These are phyloP conservation scores for Indri indri DNA, from an alignment of 2,113 vertebrate genomes.

Conservation along the genomic window DNA sequence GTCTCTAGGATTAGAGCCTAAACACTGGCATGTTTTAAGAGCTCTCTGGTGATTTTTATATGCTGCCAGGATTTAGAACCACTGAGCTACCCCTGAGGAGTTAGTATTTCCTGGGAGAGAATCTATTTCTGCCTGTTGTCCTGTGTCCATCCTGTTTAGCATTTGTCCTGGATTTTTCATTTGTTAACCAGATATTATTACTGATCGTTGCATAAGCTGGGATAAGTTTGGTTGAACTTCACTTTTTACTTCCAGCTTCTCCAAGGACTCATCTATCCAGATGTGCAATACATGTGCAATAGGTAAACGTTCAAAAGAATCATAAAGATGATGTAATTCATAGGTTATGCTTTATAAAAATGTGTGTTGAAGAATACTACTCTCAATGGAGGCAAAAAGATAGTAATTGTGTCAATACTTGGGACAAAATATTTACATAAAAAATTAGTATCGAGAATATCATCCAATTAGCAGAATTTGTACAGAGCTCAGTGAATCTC, in stretches of 20 bases:
- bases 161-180: neutral
- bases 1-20: neutral
- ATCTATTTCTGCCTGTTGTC: neutral
- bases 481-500: neutral
- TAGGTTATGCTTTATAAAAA: neutral
- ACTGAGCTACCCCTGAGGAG: neutral
- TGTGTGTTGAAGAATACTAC: neutral
- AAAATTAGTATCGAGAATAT: neutral
- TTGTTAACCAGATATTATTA: neutral
- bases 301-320: neutral
- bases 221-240: neutral
- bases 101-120: neutral
- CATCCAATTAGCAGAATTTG: neutral
- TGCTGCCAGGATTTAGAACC: neutral
- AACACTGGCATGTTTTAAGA: fast-evolving
- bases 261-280: neutral
- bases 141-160: neutral
- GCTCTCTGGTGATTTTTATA: too few relatives aligned
- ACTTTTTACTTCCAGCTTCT: neutral
- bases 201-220: neutral
- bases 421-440: neutral
- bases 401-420: neutral
- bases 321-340: neutral
- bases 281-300: neutral
- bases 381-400: neutral